A percentile compares a stretch with the other conserved stretches of the same genome.
Conservation (phyloP, 2,888 invertebrate species). For the Archips crataeganus region DNA sequence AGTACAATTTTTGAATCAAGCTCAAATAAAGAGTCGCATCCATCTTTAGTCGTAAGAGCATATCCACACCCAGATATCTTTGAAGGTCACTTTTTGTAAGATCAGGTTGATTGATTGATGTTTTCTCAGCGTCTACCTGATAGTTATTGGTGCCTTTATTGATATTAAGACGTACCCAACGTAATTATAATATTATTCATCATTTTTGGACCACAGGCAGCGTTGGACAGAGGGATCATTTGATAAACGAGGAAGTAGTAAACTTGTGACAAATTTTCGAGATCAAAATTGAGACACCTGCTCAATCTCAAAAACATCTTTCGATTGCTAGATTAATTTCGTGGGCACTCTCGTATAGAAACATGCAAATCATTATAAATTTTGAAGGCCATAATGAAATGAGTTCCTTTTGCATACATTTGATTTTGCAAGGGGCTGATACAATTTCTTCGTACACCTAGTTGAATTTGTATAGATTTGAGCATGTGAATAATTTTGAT, state of each 20-base stretch:
- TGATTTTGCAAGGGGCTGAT: no score
- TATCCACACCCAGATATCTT: slow-evolving; percentile 56
- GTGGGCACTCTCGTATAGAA: no score
- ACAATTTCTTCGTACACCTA: no score
- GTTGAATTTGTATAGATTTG: no score
- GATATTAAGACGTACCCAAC: slow-evolving; percentile 72
- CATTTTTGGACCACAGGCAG: slow-evolving; percentile 44
- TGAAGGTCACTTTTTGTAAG: slow-evolving; percentile 59
- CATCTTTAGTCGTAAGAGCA: slow-evolving; percentile 28
- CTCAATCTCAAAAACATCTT: no score
- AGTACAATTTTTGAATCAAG: no score
- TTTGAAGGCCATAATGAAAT: no score
- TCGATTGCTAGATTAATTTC: no score
- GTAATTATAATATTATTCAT: slow-evolving; percentile 73
- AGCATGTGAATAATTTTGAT: no score
- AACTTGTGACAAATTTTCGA: not conserved
- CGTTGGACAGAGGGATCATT: slow-evolving; percentile 17
- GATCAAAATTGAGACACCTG: no score
- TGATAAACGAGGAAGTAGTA: not conserved
- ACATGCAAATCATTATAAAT: no score
- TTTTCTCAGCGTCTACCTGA: slow-evolving; percentile 73
- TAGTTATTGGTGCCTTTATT: slow-evolving; percentile 69
- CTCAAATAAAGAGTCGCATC: not conserved
- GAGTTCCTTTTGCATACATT: no score
- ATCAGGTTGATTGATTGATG: slow-evolving; percentile 80